Percentiles rank a stretch among this genome's conserved stretches.
Evolutionary conservation across 2,113 vertebrate species (phyloP).

Genomic region (Recurvirostra avosetta): DNA sequence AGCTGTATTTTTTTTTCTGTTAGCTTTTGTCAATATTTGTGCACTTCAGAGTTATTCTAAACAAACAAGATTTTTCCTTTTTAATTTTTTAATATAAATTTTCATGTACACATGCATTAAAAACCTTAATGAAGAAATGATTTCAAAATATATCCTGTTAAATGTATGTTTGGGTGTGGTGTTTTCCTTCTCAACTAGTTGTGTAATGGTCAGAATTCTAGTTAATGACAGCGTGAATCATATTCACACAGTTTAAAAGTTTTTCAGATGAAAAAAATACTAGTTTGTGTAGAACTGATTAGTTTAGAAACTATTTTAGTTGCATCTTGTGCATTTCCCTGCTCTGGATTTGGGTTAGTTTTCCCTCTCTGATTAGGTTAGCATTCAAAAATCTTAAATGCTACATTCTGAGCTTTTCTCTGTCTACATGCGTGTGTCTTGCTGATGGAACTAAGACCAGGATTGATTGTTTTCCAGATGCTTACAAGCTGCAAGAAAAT

Average conservation of each 20-base stretch:
- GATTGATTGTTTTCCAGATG: background rate
- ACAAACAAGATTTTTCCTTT: conserved; percentile 73
- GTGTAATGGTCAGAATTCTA: background rate
- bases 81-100: conserved; percentile 78
- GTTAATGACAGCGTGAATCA: background rate
- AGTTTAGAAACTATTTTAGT: background rate
- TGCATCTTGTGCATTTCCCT: background rate
- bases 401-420: background rate
- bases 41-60: conserved; percentile 78
- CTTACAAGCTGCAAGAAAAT: background rate
- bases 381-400: background rate
- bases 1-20: conserved; percentile 77
- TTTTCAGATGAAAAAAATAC: background rate
- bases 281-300: background rate
- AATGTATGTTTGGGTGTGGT: conserved; percentile 28
- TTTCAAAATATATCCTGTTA: conserved; percentile 66
- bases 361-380: background rate
- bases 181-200: background rate
- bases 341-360: background rate
- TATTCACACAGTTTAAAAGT: background rate
- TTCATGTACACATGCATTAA: conserved; percentile 78
- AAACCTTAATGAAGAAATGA: conserved; percentile 70
- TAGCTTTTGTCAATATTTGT: conserved; percentile 76
- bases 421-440: background rate
- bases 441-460: background rate